phyloP scores from a whole-genome alignment of 2,888 invertebrate genomes.

The Apantesis nais region DNA sequence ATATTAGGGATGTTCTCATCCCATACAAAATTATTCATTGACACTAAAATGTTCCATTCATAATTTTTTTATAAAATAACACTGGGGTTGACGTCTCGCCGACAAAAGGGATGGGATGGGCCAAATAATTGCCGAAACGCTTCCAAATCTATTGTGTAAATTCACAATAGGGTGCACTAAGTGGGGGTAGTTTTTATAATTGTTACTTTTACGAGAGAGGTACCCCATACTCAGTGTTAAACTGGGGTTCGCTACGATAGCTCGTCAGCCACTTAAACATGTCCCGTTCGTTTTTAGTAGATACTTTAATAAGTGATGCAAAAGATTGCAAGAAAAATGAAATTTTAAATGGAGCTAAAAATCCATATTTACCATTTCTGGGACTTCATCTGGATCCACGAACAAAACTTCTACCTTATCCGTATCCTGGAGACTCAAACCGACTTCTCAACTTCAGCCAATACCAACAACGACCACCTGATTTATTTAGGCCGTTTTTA shows the following conservation, averaged over 20 bases:
- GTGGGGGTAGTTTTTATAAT: constrained; percentile 85
- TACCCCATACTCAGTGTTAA: constrained; percentile 71
- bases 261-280: constrained; percentile 75
- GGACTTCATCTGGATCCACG: constrained; percentile 69
- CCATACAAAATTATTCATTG: constrained; percentile 85
- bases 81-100: constrained; percentile 80
- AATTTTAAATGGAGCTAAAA: constrained; percentile 71
- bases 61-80: constrained; percentile 72
- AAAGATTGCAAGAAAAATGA: constrained; percentile 75
- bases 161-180: constrained; percentile 83
- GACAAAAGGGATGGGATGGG: constrained; percentile 84
- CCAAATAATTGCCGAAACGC: constrained; percentile 85
- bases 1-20: constrained; percentile 79
- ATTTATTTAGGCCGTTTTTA: constrained; percentile 79
- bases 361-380: constrained; percentile 69
- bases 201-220: constrained; percentile 74
- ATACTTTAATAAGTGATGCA: constrained; percentile 90
- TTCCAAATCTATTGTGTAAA: constrained; percentile 82
- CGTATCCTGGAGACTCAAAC: constrained; percentile 87
- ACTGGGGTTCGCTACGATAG: constrained; percentile 58
- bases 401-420: constrained; percentile 87
- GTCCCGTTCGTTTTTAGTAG: constrained; percentile 93
- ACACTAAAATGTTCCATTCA: constrained; percentile 83
- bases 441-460: constrained; percentile 88
- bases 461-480: constrained; percentile 83